These are phyloP conservation scores for Caenorhabditis sinica DNA, from an alignment of 2,888 invertebrate species.

Conservation along the genomic window DNA sequence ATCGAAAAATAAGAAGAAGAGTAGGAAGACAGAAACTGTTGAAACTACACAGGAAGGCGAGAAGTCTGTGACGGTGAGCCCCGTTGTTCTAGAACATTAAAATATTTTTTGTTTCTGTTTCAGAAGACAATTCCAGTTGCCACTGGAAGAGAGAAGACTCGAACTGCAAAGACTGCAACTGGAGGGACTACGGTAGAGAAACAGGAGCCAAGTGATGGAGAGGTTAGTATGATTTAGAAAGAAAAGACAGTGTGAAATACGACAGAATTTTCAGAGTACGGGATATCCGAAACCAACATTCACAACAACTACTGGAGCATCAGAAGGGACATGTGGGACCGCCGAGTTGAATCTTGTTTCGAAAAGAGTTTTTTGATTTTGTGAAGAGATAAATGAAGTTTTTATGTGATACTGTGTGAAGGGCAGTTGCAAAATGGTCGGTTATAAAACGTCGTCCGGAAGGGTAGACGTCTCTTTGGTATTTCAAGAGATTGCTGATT, in stretches of 20 bases:
- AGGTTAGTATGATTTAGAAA: too few species aligned
- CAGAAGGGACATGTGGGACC: slow-evolving; percentile 1
- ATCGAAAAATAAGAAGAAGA: neutral
- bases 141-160: slow-evolving; percentile 5
- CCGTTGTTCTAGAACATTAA: neutral
- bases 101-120: neutral
- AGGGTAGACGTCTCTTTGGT: too few species aligned
- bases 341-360: slow-evolving; percentile 4
- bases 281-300: neutral
- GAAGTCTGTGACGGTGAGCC: neutral
- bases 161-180: slow-evolving; percentile 2
- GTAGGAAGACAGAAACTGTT: neutral
- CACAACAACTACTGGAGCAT: neutral
- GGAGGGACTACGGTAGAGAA: neutral
- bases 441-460: too few species aligned
- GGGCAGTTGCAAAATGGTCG: too few species aligned
- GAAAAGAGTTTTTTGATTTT: neutral
- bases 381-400: neutral
- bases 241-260: too few species aligned
- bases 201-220: neutral
- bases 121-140: neutral
- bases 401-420: neutral
- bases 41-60: slow-evolving; percentile 13
- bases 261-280: too few species aligned
- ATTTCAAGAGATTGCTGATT: too few species aligned